Evolutionary conservation across 1,140 invertebrate species (phyloP).

Genomic region (Brachionus rubens): DNA sequence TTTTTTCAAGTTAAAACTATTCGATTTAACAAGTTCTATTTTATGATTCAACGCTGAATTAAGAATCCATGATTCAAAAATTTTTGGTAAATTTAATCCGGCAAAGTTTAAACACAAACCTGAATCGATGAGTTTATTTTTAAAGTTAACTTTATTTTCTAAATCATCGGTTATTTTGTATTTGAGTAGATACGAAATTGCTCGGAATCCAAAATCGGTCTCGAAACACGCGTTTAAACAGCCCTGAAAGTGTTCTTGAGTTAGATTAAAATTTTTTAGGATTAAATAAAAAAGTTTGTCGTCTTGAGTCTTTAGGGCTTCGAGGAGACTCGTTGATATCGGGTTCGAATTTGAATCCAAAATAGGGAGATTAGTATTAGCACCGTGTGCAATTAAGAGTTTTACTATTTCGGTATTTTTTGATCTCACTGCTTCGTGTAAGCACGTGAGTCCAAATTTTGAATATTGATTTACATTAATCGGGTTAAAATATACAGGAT

Average conservation of each 20-base stretch:
- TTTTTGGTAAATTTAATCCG: background rate
- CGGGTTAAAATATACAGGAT: background rate
- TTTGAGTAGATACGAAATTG: background rate
- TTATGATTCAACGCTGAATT: slow-evolving; percentile 9
- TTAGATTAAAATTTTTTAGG: slow-evolving; percentile 4
- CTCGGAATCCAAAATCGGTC: background rate
- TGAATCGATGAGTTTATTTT: background rate
- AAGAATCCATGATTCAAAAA: slow-evolving; percentile 3
- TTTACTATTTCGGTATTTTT: slow-evolving; percentile 16
- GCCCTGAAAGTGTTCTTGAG: background rate
- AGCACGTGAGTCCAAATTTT: slow-evolving; percentile 31
- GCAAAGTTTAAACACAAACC: background rate
- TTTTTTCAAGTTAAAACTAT: slow-evolving; percentile 49
- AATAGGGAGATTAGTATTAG: slow-evolving; percentile 15
- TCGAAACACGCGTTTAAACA: background rate
- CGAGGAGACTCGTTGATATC: background rate
- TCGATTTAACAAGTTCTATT: background rate
- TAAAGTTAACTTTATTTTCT: background rate
- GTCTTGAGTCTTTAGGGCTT: slow-evolving; percentile 27
- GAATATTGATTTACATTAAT: slow-evolving; percentile 36
- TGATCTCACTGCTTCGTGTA: slow-evolving; percentile 33
- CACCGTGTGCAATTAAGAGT: slow-evolving; percentile 19
- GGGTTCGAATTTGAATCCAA: background rate
- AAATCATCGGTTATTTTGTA: background rate
- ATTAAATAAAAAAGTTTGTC: slow-evolving; percentile 27